phyloP scores from a whole-genome alignment of 2,888 invertebrate species.

The Clistopyga incitator region DNA sequence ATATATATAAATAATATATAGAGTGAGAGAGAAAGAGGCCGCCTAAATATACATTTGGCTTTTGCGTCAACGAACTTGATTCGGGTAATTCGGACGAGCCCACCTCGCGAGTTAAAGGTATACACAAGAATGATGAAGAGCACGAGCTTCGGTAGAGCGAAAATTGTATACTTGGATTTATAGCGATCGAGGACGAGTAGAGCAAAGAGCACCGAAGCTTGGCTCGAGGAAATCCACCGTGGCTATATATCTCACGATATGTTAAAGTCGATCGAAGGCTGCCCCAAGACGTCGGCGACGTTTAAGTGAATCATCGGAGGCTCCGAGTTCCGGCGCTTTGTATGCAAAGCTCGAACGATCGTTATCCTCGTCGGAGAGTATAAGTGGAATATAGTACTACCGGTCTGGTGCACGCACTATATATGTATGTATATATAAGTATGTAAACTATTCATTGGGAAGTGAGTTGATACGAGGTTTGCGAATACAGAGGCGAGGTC shows the following conservation, averaged over 20 bases:
- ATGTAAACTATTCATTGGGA: slow-evolving; percentile 8
- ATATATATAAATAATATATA: neutral
- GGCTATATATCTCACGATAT: neutral
- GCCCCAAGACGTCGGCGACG: slow-evolving; percentile 23
- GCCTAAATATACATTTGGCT: slow-evolving; percentile 63
- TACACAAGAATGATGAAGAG: slow-evolving; percentile 26
- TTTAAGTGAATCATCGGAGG: slow-evolving; percentile 51
- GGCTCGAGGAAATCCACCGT: slow-evolving; percentile 16
- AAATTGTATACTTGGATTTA: neutral
- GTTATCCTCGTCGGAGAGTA: slow-evolving; percentile 18
- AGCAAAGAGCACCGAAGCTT: neutral
- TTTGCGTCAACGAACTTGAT: slow-evolving; percentile 68
- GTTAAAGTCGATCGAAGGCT: slow-evolving; percentile 17
- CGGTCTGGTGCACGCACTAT: neutral
- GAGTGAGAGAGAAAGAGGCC: slow-evolving; percentile 20
- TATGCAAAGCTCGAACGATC: slow-evolving; percentile 53
- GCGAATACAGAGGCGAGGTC: slow-evolving; percentile 29
- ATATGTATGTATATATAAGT: neutral
- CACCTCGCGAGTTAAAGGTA: neutral
- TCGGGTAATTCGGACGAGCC: slow-evolving; percentile 44
- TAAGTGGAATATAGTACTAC: neutral
- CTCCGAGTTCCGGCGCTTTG: slow-evolving; percentile 35
- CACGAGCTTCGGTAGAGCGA: neutral
- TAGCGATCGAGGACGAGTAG: neutral
- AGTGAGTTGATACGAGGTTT: neutral